These are phyloP conservation scores for Macropis europaea DNA, from an alignment of 2,888 invertebrate genomes.

Conservation along the genomic window DNA sequence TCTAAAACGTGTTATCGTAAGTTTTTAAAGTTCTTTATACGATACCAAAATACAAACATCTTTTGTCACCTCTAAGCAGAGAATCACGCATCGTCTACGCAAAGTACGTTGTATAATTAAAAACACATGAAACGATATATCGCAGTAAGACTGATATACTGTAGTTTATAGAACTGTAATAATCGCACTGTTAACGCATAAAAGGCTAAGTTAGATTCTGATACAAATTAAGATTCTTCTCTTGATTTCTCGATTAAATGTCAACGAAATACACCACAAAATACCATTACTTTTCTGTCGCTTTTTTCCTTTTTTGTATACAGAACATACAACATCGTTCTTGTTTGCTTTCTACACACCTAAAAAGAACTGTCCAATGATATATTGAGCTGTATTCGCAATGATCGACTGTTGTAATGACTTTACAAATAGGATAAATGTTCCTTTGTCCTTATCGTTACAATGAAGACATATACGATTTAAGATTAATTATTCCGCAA, in stretches of 20 bases:
- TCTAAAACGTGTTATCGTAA: slow-evolving; percentile 2
- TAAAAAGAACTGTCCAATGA: slow-evolving; percentile 14
- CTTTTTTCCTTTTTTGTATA: not conserved
- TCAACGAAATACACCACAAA: slow-evolving; percentile 35
- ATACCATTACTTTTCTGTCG: slow-evolving; percentile 31
- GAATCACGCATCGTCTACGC: not conserved
- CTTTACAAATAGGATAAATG: slow-evolving; percentile 50
- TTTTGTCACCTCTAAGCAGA: slow-evolving; percentile 38
- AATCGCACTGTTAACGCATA: slow-evolving; percentile 35
- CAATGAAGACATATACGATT: slow-evolving; percentile 45
- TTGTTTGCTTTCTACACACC: slow-evolving; percentile 8
- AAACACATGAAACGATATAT: slow-evolving; percentile 24
- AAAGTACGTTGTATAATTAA: not conserved
- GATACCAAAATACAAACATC: not conserved
- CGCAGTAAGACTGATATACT: slow-evolving; percentile 18
- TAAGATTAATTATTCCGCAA: slow-evolving; percentile 37
- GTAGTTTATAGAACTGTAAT: slow-evolving; percentile 6
- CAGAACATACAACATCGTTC: slow-evolving; percentile 26
- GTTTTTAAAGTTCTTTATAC: not conserved
- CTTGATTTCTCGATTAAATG: slow-evolving; percentile 20
- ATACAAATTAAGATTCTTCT: slow-evolving; percentile 23
- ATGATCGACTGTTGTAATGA: slow-evolving; percentile 30
- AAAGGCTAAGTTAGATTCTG: slow-evolving; percentile 5
- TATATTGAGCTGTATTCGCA: slow-evolving; percentile 41
- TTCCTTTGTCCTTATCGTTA: slow-evolving; percentile 41